Evolutionary conservation across 2,888 invertebrate species (phyloP), one percentile per base, ranked within the genome.

Genomic region (Rhimphoctona megacephalus): DNA sequence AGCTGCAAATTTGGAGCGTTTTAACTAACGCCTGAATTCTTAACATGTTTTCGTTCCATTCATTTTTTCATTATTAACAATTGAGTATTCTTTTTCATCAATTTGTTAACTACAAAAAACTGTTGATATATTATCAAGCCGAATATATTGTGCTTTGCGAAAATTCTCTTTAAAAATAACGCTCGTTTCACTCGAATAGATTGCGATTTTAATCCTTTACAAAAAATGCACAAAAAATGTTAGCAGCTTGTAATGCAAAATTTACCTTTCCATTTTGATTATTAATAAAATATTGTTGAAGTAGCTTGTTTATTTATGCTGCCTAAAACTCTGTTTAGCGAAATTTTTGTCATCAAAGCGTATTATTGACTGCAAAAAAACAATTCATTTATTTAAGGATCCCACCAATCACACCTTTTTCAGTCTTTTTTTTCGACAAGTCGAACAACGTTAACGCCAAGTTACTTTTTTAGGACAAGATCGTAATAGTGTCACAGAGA

Each of bases 381-480:
- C 25, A 5, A 61, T 30, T 30, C 0, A 17, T 17, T 30, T 61
- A 25, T 61, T 30, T 5, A 30, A 61, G 30, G 17, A 61, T 30
- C 0, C 30, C 57, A 61, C 8, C 3, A 25, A 14, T 30, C 3
- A 14, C 5, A 1, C 2, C 30, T 61, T 14, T 43, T 17, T 17
- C 6, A 5, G 4, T 30, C 5, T 17, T 61, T 61, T 61, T 61
- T 30, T 61, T 61, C 11, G 25, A 61, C 52, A 78, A 67, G 19
- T 67, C 61, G 64, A n/a, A 43, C 61, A 61, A 61, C 74, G 69
- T 80, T 74, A 80, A 84, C 84, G 80, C 80, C 69, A 64, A 69
- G 80, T 17, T 84, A 80, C 69, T 76, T 80, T 76, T 80, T 67
- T 74, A 79, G 83, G 74, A 43, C 79, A 46, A 67, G 57, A 76